Percentiles rank a stretch among this genome's conserved stretches.
phyloP scores from a whole-genome alignment of 92 coral and sea anemone genomes.

The Metridium senile region DNA sequence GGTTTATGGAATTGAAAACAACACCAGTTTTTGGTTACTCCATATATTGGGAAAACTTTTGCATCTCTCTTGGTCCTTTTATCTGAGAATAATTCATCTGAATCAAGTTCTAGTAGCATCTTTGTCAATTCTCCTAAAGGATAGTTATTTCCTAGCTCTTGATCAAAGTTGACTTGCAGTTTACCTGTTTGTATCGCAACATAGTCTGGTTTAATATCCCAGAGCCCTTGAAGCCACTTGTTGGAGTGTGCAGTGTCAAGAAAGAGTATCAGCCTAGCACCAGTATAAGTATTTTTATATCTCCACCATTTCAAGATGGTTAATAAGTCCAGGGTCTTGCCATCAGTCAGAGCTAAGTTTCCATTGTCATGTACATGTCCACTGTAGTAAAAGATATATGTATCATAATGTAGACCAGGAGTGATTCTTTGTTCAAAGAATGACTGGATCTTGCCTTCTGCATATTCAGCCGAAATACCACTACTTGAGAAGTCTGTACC shows the following conservation, averaged over 20 bases:
- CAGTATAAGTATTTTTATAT: conserved; percentile 63
- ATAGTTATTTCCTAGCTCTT: conserved; percentile 75
- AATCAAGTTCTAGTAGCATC: conserved; percentile 77
- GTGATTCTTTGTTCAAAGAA: conserved; percentile 89
- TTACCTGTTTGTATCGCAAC: conserved; percentile 93
- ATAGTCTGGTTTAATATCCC: conserved; percentile 72
- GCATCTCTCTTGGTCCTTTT: conserved; percentile 55
- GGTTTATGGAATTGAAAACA: conserved; percentile 95
- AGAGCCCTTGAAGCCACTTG: conserved; percentile 83
- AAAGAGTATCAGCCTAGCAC: conserved; percentile 80
- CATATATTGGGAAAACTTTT: conserved; percentile 82
- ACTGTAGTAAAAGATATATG: conserved; percentile 92
- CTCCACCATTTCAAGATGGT: conserved; percentile 85
- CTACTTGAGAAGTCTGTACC: conserved; percentile 97
- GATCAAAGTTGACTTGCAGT: conserved; percentile 58
- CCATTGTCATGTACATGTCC: conserved; percentile 91
- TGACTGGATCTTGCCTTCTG: conserved; percentile 72
- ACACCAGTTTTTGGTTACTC: conserved; percentile 92
- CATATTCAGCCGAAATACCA: conserved; percentile 81
- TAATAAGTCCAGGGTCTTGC: conserved; percentile 71
- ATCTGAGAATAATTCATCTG: conserved; percentile 61
- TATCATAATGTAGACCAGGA: conserved; percentile 92
- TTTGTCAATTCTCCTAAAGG: conserved; percentile 92
- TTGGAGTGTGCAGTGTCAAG: conserved; percentile 91
- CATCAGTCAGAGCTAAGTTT: conserved; percentile 86